Evolutionary conservation across 2,888 invertebrate genomes (phyloP), one percentile per base, ranked within the genome.

Genomic region (Apoderus coryli): DNA sequence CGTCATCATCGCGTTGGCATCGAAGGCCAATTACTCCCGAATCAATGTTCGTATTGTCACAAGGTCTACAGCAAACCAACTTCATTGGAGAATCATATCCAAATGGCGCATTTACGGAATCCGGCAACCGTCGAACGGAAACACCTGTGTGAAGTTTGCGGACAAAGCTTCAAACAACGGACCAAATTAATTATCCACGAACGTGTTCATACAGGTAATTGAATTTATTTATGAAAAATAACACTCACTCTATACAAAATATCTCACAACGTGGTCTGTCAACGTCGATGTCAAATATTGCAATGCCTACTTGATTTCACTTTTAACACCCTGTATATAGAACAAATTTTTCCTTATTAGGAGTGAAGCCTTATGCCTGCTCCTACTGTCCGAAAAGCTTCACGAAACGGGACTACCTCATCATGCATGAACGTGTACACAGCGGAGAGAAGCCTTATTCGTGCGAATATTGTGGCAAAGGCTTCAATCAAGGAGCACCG

Each of bases 171-270:
- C 29, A 45, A 52, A 2, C 46, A 48, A 10, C 49, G 49, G 23
- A 48, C 48, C 32, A 54, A 53, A 34, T 39, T 56, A 10, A 43
- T 44, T 12, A 41, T 52, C 13, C 56, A 56, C 31, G 42, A 43
- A 31, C 31, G 46, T 4, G 43, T 61, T 27, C 70, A 70, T 41
- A 57, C 58, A 1, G 65, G 65, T 2, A n/a, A n/a, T n/a, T n/a
- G n/a, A n/a, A n/a, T n/a, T n/a, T n/a, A n/a, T 54, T 62, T 11
- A 66, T n/a, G n/a, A n/a, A n/a, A n/a, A n/a, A n/a, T n/a, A 36
- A 13, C 45, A 49, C 37, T 43, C 46, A 33, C 37, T 44, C 6
- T 36, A 44, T 12, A 42, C 41, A 30, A 46, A 48, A 24, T 29
- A 35, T n/a, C n/a, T n/a, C n/a, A n/a, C n/a, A n/a, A n/a, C n/a